These are phyloP conservation scores for Ylistrum balloti DNA, from an alignment of 1,140 invertebrate genomes.

Conservation along the genomic window DNA sequence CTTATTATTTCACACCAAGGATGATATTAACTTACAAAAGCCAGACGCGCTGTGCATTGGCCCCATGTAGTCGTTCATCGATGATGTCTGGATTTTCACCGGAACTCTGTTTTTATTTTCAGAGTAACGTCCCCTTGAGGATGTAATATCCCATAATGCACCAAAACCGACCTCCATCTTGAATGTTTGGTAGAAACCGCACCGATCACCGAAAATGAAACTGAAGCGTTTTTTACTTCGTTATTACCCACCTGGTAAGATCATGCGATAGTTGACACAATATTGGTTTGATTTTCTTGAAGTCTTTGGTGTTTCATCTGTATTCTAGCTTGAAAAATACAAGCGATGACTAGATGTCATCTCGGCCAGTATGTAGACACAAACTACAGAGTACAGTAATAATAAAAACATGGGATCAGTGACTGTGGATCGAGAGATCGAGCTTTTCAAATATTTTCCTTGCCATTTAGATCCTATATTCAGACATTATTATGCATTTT, in stretches of 20 bases:
- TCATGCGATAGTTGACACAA: not conserved
- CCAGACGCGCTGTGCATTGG: constrained; percentile 50
- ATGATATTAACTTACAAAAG: constrained; percentile 48
- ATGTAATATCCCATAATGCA: constrained; percentile 51
- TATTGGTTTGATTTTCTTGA: not conserved
- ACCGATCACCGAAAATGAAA: constrained; percentile 75
- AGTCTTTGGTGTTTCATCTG: constrained; percentile 41
- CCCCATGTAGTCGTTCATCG: constrained; percentile 41
- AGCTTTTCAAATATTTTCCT: no score
- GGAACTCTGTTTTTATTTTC: not conserved
- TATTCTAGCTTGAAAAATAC: not conserved
- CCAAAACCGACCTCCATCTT: constrained; percentile 63
- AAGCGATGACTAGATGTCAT: no score
- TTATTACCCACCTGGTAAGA: constrained; percentile 81
- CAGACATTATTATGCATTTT: no score
- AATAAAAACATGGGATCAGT: no score
- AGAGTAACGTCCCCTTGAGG: not conserved
- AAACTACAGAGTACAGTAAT: no score
- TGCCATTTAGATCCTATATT: no score
- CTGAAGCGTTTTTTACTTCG: constrained; percentile 81
- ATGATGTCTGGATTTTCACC: not conserved
- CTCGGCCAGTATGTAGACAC: no score
- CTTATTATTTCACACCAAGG: not conserved
- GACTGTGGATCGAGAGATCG: no score
- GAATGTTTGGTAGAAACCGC: constrained; percentile 66